Base-by-base conservation (phyloP, 2,797 vertebrate genomes). In the Triplophysa yarkandensis region DNA sequence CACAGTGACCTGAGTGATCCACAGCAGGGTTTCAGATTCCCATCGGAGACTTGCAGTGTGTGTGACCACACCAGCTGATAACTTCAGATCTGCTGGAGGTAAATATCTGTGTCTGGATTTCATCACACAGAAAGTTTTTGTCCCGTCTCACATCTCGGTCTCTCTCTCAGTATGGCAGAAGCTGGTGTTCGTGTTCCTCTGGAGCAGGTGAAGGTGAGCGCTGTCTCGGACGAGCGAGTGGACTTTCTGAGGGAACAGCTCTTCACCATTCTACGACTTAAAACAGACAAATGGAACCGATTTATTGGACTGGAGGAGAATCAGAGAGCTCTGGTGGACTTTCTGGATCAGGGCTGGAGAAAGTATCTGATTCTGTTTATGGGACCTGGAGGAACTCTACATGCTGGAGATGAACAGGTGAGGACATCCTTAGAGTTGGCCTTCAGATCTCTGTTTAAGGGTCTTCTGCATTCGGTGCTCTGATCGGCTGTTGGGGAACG, bases 201-300 rank as follows among this genome's bases (percentile, higher is more conserved):
- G 77, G 93, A 92, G 19, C 80, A 87, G 23, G 86, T 91, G 70
- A 92, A 91, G 83, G 74, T 76, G 1, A 88, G 83, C 1, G 83
- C 88, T 60, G 84, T 91, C 80, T 87, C 88, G 10, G 93, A 95
- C 58, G 92, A 93, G 72, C 84, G 92, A 63, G 89, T 93, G 70
- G 92, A 93, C 87, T 93, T 92, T 80, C 85, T 95, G 0, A 87
- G 91, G 48, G 90, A 94, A 82, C 92, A 92, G 83, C 90, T 83
- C 17, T 92, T 92, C 80, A 89, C 83, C 48, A 87, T 92, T 62
- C 87, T 95, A 43, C 88, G 89, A 19, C 86, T 93, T 16, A 94
- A 94, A 85, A 90, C 91, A 0, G 93, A 94, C 82, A 92, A 92
- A 52, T 94, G 93, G 93, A 93, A 93, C 82, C 90, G 89, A 63